Evolutionary conservation across 2,888 invertebrate species (phyloP).

Genomic region (Harmothoe impar): DNA sequence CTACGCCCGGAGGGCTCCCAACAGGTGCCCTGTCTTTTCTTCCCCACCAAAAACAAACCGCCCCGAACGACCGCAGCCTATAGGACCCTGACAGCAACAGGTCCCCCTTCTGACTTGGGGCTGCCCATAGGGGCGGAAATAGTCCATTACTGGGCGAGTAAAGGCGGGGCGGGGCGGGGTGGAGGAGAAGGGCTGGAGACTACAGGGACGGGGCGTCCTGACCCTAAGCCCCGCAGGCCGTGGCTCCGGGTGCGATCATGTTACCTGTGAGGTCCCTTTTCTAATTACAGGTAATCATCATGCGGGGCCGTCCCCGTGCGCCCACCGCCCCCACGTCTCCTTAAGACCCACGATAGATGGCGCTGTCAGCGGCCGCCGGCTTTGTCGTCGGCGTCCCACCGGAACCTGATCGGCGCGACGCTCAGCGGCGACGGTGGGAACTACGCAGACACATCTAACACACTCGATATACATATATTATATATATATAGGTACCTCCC

Average conservation of each 20-base stretch:
- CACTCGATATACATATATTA: no score
- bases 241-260: background rate
- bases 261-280: conserved; percentile 58
- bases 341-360: conserved; percentile 56
- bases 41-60: conserved; percentile 35
- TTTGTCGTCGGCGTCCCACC: conserved; percentile 24
- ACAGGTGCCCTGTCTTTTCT: background rate
- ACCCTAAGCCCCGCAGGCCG: background rate
- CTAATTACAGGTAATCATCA: conserved; percentile 60
- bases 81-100: background rate
- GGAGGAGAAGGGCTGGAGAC: background rate
- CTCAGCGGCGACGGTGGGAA: background rate
- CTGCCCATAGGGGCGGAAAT: conserved; percentile 52
- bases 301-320: background rate
- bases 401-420: conserved; percentile 35
- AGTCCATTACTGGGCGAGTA: background rate
- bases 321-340: conserved; percentile 38
- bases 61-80: background rate
- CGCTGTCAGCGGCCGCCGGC: conserved; percentile 25
- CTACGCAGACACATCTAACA: background rate
- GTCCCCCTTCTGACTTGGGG: background rate
- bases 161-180: background rate
- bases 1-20: background rate
- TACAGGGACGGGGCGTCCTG: background rate
- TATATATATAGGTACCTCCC: no score